These are phyloP conservation scores for Amblyteles armatorius DNA, from an alignment of 2,888 invertebrate species.

Conservation along the genomic window DNA sequence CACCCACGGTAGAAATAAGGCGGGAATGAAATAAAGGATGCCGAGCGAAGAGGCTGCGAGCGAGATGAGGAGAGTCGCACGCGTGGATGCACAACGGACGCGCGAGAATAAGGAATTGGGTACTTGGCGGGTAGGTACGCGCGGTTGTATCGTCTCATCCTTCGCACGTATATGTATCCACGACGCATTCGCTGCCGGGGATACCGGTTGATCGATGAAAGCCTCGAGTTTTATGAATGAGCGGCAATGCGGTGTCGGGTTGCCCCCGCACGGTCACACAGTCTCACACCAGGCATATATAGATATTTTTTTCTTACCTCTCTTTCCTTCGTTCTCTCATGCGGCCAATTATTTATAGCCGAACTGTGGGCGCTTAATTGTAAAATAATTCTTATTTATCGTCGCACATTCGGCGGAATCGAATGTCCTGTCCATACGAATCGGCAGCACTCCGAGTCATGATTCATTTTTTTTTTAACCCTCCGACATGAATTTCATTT, in stretches of 20 bases:
- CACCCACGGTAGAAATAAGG: slow-evolving; percentile 57
- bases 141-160: slow-evolving; percentile 50
- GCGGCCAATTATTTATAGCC: slow-evolving; percentile 74
- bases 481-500: not conserved
- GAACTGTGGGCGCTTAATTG: slow-evolving; percentile 77
- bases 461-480: not conserved
- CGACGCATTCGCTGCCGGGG: slow-evolving; percentile 53
- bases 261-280: slow-evolving; percentile 68
- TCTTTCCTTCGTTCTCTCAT: slow-evolving; percentile 52
- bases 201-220: slow-evolving; percentile 80
- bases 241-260: slow-evolving; percentile 78
- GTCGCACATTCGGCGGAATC: slow-evolving; percentile 74
- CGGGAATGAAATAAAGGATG: slow-evolving; percentile 6
- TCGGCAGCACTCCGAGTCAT: not conserved
- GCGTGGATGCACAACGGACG: slow-evolving; percentile 60
- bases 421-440: slow-evolving; percentile 71
- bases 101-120: slow-evolving; percentile 67
- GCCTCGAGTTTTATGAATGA: slow-evolving; percentile 80
- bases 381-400: slow-evolving; percentile 83
- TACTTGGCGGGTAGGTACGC: slow-evolving; percentile 61
- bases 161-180: slow-evolving; percentile 29
- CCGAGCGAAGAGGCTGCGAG: slow-evolving; percentile 15
- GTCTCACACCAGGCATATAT: slow-evolving; percentile 38
- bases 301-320: slow-evolving; percentile 16
- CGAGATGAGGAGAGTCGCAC: slow-evolving; percentile 26